Evolutionary conservation across 2,888 invertebrate genomes (phyloP).

Genomic region (Dolichomitus sp.): DNA sequence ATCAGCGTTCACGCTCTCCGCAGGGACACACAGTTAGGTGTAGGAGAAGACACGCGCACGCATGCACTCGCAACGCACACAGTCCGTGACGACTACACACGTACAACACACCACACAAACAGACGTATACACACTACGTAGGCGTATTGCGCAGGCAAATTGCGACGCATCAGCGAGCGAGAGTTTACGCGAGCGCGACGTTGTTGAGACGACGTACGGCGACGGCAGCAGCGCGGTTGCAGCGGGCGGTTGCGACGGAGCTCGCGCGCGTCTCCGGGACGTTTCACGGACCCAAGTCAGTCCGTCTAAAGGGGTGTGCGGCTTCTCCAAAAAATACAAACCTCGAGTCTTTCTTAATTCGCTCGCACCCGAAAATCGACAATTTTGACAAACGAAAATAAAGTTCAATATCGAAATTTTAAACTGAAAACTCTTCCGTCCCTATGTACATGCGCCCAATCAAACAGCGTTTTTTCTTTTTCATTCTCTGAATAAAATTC

Average conservation of each 20-base stretch:
- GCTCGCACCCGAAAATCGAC: not conserved
- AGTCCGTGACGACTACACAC: constrained; percentile 6
- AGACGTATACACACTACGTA: constrained; percentile 74
- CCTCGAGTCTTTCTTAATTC: not conserved
- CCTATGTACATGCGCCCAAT: constrained; percentile 10
- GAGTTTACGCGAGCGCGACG: constrained; percentile 45
- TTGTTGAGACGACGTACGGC: constrained; percentile 47
- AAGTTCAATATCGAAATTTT: not conserved
- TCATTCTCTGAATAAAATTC: not conserved
- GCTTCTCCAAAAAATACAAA: not conserved
- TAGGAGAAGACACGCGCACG: constrained; percentile 2
- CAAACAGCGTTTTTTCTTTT: not conserved
- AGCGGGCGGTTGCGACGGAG: constrained; percentile 16
- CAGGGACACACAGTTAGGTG: not conserved
- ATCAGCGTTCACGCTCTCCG: not conserved
- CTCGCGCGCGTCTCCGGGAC: constrained; percentile 20
- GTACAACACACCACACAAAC: constrained; percentile 36
- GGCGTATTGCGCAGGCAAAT: constrained; percentile 64
- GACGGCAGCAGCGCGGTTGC: constrained; percentile 27
- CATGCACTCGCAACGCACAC: constrained; percentile 15
- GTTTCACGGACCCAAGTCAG: constrained; percentile 4
- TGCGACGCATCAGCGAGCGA: constrained; percentile 62
- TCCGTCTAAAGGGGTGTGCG: constrained; percentile 9
- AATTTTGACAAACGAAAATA: not conserved
- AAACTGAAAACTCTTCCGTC: constrained; percentile 9